A percentile compares a stretch with the other conserved stretches of the same genome.
Evolutionary conservation across 2,113 vertebrate genomes (phyloP).

Genomic region (Psephotus haematonotus): DNA sequence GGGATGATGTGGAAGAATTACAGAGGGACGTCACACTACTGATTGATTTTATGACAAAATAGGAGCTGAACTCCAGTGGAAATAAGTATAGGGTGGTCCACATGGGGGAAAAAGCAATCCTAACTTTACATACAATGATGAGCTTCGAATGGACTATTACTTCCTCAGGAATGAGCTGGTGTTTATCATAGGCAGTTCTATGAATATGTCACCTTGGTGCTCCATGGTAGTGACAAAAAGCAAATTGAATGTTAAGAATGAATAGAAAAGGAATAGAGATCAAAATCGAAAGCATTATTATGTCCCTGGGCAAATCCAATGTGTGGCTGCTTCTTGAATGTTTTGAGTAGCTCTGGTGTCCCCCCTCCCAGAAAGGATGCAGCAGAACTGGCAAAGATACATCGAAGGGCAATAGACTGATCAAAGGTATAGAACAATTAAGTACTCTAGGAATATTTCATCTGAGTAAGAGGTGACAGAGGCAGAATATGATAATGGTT

Average conservation of each 20-base stretch:
- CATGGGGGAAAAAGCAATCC: background rate
- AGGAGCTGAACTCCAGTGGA: background rate
- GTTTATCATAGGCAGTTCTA: slow-evolving; percentile 1
- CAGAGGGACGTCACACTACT: background rate
- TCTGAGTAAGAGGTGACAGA: slow-evolving; percentile 35
- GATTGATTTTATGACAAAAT: background rate
- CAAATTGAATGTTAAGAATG: slow-evolving; percentile 37
- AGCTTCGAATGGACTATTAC: slow-evolving; percentile 16
- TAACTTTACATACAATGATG: background rate
- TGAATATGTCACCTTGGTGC: background rate
- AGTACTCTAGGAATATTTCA: slow-evolving; percentile 26
- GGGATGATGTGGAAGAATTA: background rate
- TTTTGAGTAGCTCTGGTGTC: background rate
- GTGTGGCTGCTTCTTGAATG: background rate
- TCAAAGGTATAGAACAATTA: slow-evolving; percentile 29
- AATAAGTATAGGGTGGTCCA: background rate
- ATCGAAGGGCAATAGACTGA: background rate
- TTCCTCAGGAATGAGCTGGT: slow-evolving; percentile 19
- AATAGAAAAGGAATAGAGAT: slow-evolving; percentile 15
- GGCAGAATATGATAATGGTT: slow-evolving; percentile 15
- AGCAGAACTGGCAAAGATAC: background rate
- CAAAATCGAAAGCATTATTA: slow-evolving; percentile 19
- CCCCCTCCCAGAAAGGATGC: background rate
- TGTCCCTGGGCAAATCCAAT: background rate
- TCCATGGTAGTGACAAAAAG: background rate